A percentile compares a stretch with the other conserved stretches of the same genome.
Evolutionary conservation across 1,140 invertebrate species (phyloP).

Genomic region (Drosophila truncata): DNA sequence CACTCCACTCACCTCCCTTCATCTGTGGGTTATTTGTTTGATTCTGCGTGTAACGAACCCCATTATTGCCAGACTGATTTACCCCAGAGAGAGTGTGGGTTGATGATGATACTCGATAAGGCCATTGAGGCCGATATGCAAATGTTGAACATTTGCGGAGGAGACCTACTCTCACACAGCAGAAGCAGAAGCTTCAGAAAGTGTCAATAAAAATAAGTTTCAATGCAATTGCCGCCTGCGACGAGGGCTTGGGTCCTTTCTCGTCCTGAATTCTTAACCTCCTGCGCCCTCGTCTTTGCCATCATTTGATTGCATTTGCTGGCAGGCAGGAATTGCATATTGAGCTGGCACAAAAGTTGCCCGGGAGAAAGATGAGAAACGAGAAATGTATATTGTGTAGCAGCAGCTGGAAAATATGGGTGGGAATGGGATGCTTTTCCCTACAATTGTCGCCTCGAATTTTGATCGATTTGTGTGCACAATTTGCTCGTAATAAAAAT

Average conservation of each 20-base stretch:
- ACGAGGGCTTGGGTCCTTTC: not conserved
- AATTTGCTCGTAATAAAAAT: constrained; percentile 40
- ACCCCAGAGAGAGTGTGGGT: not conserved
- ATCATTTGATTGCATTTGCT: constrained; percentile 63
- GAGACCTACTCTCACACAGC: not conserved
- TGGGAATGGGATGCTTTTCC: not conserved
- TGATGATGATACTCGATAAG: constrained; percentile 21
- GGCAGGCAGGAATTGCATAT: constrained; percentile 53
- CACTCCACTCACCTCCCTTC: constrained; percentile 1
- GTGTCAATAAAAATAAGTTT: constrained; percentile 72
- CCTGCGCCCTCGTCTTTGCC: not conserved
- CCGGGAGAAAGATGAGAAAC: constrained; percentile 13
- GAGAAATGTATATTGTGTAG: constrained; percentile 34
- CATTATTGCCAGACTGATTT: constrained; percentile 26
- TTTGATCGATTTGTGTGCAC: constrained; percentile 47
- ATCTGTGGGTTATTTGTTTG: constrained; percentile 9
- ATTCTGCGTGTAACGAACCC: constrained; percentile 33
- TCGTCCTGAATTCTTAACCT: constrained; percentile 18
- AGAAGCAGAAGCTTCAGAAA: constrained; percentile 9
- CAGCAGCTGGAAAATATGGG: constrained; percentile 4
- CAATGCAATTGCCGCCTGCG: constrained; percentile 50
- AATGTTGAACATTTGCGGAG: constrained; percentile 45
- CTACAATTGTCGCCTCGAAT: constrained; percentile 34
- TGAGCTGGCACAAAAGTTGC: constrained; percentile 36
- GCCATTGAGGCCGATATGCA: constrained; percentile 47